Evolutionary conservation across 2,113 vertebrate species (phyloP), one percentile per base, ranked within the genome.

Genomic region (Phalacrocorax carbo): DNA sequence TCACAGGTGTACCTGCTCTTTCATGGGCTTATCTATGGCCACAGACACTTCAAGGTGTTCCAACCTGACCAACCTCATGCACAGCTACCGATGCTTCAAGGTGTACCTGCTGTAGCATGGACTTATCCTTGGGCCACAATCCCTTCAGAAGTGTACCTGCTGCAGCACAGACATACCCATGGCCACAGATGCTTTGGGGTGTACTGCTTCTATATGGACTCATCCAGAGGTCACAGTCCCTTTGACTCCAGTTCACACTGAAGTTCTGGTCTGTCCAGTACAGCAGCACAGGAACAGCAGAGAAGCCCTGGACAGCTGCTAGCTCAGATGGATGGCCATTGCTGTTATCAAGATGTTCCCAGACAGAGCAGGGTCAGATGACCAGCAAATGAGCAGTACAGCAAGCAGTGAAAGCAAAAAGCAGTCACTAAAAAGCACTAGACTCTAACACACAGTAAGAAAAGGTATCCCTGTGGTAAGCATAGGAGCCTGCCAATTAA

Each of bases 181-280:
- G 5, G 34, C 38, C n/a, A 42, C 1, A 66, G 42, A 40, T 1
- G 2, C 7, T 52, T 75, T 1, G 2, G 20, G 29, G 21, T 27
- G 60, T 48, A 32, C 36, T 34, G 58, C 20, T 5, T 42, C 8
- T 46, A 14, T 26, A 14, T 54, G 46, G 55, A 52, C 32, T 54
- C 10, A 69, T 46, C 9, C 46, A 60, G 13, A 44, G 44, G 36
- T 51, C 57, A 49, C 14, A 19, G 44, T 38, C 38, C 19, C 36
- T 68, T 75, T 10, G 5, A 60, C 34, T 25, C 3, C 1, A 51
- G 13, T 29, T 90, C 34, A 54, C 19, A 12, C 11, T 5, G 4
- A 22, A 44, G 17, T 64, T 72, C 20, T n/a, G 49, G 3, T 15
- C 26, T 38, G 18, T 54, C 27, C 26, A 46, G 64, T 22, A 34